Evolutionary conservation across 2,113 vertebrate species (phyloP).

Genomic region (Zeus faber): DNA sequence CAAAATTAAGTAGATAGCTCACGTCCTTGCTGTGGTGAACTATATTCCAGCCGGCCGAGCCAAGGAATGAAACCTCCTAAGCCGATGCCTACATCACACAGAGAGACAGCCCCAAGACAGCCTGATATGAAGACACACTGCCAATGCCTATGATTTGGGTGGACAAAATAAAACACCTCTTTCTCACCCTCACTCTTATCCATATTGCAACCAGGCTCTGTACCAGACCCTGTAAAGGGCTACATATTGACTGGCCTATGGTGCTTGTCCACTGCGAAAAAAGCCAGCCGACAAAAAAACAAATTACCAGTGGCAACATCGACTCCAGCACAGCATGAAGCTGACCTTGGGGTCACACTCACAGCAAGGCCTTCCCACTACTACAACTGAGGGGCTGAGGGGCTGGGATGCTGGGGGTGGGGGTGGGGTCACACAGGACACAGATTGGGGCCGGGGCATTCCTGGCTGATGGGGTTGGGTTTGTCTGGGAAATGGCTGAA

Average conservation of each 20-base stretch:
- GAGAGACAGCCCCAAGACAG: no score
- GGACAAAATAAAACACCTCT: not conserved
- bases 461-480: conserved; percentile 50
- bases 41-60: conserved; percentile 25
- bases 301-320: conserved; percentile 2
- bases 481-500: conserved; percentile 69
- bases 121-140: conserved; percentile 8
- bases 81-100: conserved; percentile 16
- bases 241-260: not conserved
- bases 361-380: conserved; percentile 16
- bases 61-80: conserved; percentile 21
- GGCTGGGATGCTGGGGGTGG: not conserved
- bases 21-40: conserved; percentile 31
- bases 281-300: not conserved
- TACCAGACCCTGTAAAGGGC: not conserved
- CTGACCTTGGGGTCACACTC: no score
- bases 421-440: conserved; percentile 56
- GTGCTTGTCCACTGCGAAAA: conserved; percentile 1
- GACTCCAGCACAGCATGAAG: conserved; percentile 20
- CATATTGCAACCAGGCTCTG: not conserved
- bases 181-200: not conserved
- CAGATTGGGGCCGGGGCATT: conserved; percentile 45
- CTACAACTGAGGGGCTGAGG: not conserved
- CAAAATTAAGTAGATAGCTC: conserved; percentile 12
- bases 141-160: not conserved